phyloP scores from a whole-genome alignment of 1,140 invertebrate genomes.

The Apis florea region DNA sequence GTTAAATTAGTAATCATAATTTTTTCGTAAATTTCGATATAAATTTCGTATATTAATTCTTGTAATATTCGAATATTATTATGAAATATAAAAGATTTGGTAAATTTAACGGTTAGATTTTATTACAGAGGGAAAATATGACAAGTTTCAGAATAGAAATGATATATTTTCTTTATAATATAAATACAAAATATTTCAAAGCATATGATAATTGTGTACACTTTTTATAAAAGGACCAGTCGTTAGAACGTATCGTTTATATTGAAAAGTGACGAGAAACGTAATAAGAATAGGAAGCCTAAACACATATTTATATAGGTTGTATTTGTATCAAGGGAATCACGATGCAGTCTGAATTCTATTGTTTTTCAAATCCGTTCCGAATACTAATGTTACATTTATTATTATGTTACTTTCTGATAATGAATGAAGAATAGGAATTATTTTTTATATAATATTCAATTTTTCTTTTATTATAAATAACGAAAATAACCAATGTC shows the following conservation, averaged over 20 bases:
- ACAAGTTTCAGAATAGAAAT: neutral
- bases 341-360: neutral
- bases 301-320: conserved; percentile 42
- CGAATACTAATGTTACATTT: neutral
- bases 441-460: neutral
- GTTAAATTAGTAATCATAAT: neutral
- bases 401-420: neutral
- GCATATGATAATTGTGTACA: conserved; percentile 14
- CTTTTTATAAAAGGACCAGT: neutral
- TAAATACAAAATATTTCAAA: neutral
- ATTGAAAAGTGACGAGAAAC: conserved; percentile 31
- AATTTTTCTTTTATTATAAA: too few species aligned
- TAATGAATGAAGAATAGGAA: neutral
- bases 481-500: neutral
- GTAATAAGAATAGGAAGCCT: conserved; percentile 21
- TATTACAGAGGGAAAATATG: neutral
- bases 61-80: neutral
- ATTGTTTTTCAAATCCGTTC: conserved; percentile 16
- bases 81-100: neutral
- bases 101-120: neutral
- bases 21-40: neutral
- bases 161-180: conserved; percentile 15
- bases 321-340: conserved; percentile 2
- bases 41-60: neutral
- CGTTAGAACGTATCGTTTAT: conserved; percentile 25